phyloP scores from a whole-genome alignment of 2,888 invertebrate species.

The Tipula vernalis region DNA sequence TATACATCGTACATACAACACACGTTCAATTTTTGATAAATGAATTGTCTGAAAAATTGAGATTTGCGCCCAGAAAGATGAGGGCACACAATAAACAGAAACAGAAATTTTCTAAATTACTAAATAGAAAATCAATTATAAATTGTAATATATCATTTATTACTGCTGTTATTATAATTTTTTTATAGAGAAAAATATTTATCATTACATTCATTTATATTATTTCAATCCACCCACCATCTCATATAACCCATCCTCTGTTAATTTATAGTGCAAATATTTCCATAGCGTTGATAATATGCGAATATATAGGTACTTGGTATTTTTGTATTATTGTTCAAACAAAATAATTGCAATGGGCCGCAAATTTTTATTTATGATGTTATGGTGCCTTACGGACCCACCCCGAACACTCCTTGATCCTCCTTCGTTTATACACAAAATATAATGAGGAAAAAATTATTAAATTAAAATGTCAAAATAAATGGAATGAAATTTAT shows the following conservation, averaged over 20 bases:
- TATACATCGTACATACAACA: neutral
- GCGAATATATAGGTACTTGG: neutral
- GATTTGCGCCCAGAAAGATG: neutral
- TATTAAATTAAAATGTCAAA: neutral
- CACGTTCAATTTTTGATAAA: neutral
- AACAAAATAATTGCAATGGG: neutral
- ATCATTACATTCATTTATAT: neutral
- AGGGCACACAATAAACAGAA: neutral
- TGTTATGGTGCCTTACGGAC: neutral
- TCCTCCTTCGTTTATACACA: neutral
- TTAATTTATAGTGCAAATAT: neutral
- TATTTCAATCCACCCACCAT: neutral
- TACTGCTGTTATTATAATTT: neutral
- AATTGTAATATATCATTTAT: neutral
- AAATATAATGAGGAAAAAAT: neutral
- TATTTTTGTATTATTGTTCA: neutral
- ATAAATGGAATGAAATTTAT: neutral
- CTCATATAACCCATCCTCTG: neutral
- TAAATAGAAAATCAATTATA: neutral
- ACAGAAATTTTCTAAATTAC: neutral
- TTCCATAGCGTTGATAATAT: too few relatives aligned
- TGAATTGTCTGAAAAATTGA: neutral
- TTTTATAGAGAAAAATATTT: neutral
- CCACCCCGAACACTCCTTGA: neutral
- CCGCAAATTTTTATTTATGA: neutral